Evolutionary conservation across 2,113 vertebrate species (phyloP).

Genomic region (Eonycteris spelaea): DNA sequence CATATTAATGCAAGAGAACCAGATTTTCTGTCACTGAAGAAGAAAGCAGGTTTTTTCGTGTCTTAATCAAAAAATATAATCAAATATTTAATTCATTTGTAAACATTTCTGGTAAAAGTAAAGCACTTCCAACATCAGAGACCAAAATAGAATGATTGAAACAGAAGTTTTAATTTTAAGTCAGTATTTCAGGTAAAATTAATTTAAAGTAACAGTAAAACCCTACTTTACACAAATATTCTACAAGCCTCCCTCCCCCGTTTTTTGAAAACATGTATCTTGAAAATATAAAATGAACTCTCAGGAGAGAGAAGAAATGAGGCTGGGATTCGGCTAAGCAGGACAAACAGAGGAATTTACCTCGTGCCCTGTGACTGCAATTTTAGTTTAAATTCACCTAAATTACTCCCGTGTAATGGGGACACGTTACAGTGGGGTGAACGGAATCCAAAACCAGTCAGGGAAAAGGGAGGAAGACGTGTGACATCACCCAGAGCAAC

Average conservation of each 20-base stretch:
- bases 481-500: accelerated
- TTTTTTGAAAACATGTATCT: not conserved
- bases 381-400: not conserved
- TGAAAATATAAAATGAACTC: not conserved
- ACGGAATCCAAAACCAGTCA: not conserved
- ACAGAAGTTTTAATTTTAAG: constrained; percentile 26
- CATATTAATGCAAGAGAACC: constrained; percentile 89
- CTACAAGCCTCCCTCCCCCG: not conserved
- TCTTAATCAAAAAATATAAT: constrained; percentile 56
- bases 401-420: not conserved
- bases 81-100: constrained; percentile 34
- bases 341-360: not conserved
- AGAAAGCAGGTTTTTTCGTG: constrained; percentile 64
- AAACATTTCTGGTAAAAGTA: not conserved
- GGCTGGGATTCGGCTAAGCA: not conserved
- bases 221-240: not conserved
- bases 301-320: not conserved
- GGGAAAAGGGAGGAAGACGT: not conserved
- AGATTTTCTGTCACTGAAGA: constrained; percentile 88
- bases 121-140: not conserved
- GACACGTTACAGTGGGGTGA: not conserved
- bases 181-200: constrained; percentile 12
- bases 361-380: not conserved
- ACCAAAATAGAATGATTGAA: not conserved
- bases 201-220: constrained; percentile 7